phyloP scores from a whole-genome alignment of 1,140 invertebrate species.

The Ips nitidus region DNA sequence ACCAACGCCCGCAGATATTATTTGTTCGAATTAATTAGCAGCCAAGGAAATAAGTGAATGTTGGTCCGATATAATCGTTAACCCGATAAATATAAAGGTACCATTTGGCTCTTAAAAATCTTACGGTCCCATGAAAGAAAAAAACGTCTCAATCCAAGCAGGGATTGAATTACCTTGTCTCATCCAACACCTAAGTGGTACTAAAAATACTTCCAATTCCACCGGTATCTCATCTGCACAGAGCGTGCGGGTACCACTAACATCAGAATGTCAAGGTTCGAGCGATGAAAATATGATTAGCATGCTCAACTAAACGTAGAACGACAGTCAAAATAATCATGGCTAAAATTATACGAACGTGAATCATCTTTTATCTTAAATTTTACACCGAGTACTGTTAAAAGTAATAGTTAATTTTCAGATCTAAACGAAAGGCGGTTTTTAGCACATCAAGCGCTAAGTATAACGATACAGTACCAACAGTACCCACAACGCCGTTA shows the following conservation, averaged over 20 bases:
- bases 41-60: slow-evolving; percentile 1
- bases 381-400: slow-evolving; percentile 34
- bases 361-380: slow-evolving; percentile 23
- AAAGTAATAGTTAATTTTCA: slow-evolving; percentile 30
- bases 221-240: not conserved
- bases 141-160: too few relatives aligned
- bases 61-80: not conserved
- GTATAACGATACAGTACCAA: slow-evolving; percentile 23
- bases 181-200: not conserved
- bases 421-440: slow-evolving; percentile 24
- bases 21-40: not conserved
- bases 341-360: slow-evolving; percentile 13
- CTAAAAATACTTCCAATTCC: not conserved
- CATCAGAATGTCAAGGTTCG: not conserved
- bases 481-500: slow-evolving; percentile 20
- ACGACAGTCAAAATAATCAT: slow-evolving; percentile 2
- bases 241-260: not conserved
- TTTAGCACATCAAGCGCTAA: slow-evolving; percentile 30
- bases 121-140: too few relatives aligned
- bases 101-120: not conserved
- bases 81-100: slow-evolving; percentile 1
- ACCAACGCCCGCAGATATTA: slow-evolving; percentile 15
- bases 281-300: not conserved
- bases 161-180: too few relatives aligned
- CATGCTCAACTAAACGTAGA: not conserved